Conservation (phyloP, 2,797 vertebrate species). For the Enteromius argenteus region DNA sequence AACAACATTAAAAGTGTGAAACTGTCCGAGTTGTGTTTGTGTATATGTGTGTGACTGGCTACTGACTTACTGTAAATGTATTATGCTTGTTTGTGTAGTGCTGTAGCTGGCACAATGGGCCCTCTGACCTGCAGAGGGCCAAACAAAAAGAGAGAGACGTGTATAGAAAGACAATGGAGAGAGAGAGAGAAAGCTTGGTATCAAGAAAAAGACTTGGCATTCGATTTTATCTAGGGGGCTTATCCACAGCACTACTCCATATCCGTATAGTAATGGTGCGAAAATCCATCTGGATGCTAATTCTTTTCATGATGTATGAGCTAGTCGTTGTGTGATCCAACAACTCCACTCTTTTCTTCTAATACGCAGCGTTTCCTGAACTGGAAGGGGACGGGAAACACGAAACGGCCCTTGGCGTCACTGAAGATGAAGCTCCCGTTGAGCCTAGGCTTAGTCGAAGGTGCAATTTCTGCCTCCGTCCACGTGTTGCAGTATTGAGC, state of each 20-base stretch:
- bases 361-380: neutral
- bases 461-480: neutral
- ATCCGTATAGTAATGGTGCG: slow-evolving; percentile 1
- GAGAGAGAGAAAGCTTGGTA: neutral
- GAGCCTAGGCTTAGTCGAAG: neutral
- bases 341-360: neutral
- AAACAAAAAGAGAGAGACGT: slow-evolving; percentile 48
- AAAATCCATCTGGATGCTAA: slow-evolving; percentile 23
- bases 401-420: slow-evolving; percentile 11
- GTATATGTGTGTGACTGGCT: slow-evolving; percentile 15
- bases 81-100: slow-evolving; percentile 28
- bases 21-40: neutral
- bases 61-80: slow-evolving; percentile 24
- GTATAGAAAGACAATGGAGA: neutral
- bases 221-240: neutral
- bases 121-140: slow-evolving; percentile 64
- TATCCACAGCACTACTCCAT: slow-evolving; percentile 19
- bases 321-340: neutral
- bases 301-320: neutral
- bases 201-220: slow-evolving; percentile 12
- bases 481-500: slow-evolving; percentile 40
- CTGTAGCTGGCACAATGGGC: neutral
- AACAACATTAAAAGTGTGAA: slow-evolving; percentile 49
- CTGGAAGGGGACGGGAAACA: slow-evolving; percentile 8
- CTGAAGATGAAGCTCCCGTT: neutral